Evolutionary conservation across 2,113 vertebrate genomes (phyloP).

Genomic region (Sitta europaea): DNA sequence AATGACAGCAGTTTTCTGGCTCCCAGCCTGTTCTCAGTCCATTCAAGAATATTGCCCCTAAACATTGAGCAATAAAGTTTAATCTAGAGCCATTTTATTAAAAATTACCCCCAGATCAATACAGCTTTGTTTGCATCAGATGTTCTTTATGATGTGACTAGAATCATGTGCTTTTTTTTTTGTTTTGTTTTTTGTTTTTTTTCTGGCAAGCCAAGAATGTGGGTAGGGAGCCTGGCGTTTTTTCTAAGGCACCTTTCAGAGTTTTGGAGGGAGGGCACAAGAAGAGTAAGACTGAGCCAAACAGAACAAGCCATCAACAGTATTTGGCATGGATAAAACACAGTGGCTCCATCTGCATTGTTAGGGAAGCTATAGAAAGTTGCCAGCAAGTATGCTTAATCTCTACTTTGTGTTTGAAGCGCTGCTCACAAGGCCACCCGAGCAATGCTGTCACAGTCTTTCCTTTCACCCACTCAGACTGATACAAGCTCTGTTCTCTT

Average conservation of each 20-base stretch:
- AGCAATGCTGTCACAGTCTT: not conserved
- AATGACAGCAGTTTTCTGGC: not conserved
- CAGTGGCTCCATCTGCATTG: not conserved
- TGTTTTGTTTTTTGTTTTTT: not conserved
- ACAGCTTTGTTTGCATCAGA: not conserved
- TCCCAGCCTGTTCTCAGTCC: not conserved
- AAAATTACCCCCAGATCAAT: slow-evolving; percentile 36
- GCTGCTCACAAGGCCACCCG: not conserved
- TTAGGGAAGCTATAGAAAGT: not conserved
- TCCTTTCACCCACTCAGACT: not conserved
- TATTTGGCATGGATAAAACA: slow-evolving; percentile 2
- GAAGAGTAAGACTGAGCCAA: not conserved
- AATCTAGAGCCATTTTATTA: slow-evolving; percentile 27
- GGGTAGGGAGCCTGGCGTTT: not conserved
- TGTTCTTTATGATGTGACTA: not conserved
- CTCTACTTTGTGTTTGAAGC: not conserved
- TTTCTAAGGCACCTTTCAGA: not conserved
- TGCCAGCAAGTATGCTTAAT: slow-evolving; percentile 32
- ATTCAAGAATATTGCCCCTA: slow-evolving; percentile 30
- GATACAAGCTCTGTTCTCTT: not conserved
- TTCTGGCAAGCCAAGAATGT: not conserved
- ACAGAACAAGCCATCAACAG: not conserved
- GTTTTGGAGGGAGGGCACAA: not conserved
- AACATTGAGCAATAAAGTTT: slow-evolving; percentile 45
- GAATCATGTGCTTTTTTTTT: not conserved